Evolutionary conservation across 2,113 vertebrate species (phyloP), one percentile per base, ranked within the genome.

Genomic region (Lepus timidus): DNA sequence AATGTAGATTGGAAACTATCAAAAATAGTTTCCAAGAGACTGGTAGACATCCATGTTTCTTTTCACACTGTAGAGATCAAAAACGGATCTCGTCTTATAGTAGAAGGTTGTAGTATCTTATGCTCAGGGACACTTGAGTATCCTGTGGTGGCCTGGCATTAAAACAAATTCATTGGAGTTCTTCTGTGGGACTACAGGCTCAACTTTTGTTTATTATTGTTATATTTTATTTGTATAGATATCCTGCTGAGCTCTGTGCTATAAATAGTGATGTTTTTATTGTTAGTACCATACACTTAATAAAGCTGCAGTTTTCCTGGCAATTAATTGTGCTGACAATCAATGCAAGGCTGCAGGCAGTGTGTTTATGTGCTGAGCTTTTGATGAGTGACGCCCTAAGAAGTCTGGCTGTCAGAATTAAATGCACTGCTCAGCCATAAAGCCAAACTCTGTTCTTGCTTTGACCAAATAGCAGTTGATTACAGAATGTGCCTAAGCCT

Each of bases 281-380:
- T 95, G 94, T 96, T 95, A 94, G 83, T 86, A 62, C 61, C 12
- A 0, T 74, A 82, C 94, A 93, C 93, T 98, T 98, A 97, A 98
- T 97, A 98, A 97, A 97, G 79, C 95, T 93, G 93, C 76, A 64
- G 93, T 95, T 97, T 96, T 97, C 95, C 88, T 97, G 78, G 90
- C 96, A 93, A 97, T 97, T 97, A 98, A 96, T 93, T 97, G 96
- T 88, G 84, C 94, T 97, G 96, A 97, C 96, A 97, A 97, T 96
- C 97, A 90, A 95, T 95, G 93, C 80, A 52, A 33, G 90, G 78
- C 94, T 96, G 90, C 88, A 95, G 96, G 96, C 97, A 73, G 94
- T 39, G 88, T 90, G 95, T 96, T 97, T 92, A 97, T 97, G 95
- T 93, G 93, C 95, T 96, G 94, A 96, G 97, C 84, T 95, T 96